Percentiles rank a stretch among this genome's conserved stretches.
phyloP scores from a whole-genome alignment of 2,888 invertebrate genomes.

The Leptogaster cylindrica region DNA sequence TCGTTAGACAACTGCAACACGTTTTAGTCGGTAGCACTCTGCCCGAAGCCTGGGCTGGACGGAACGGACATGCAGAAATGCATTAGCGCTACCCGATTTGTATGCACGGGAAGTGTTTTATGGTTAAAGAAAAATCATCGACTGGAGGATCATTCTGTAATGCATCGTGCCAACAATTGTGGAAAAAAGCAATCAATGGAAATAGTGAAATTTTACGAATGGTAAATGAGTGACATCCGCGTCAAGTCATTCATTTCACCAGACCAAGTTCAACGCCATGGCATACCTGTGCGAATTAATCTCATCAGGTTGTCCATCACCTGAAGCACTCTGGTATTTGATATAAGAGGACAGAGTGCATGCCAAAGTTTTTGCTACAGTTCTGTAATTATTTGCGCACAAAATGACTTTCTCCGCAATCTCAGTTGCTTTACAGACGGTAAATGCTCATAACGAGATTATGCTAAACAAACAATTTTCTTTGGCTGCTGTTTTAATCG shows the following conservation, averaged over 20 bases:
- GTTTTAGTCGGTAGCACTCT: background rate
- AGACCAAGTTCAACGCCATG: conserved; percentile 8
- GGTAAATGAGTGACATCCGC: background rate
- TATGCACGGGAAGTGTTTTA: conserved; percentile 10
- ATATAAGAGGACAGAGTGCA: background rate
- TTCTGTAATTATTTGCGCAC: conserved; percentile 1
- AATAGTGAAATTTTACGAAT: conserved; percentile 13
- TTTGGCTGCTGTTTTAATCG: too few relatives aligned
- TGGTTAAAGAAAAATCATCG: conserved; percentile 29
- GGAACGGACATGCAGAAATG: background rate
- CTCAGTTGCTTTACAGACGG: background rate
- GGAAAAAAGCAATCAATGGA: conserved; percentile 10
- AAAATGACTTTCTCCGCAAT: conserved; percentile 19
- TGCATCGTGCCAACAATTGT: conserved; percentile 15
- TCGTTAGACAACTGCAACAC: conserved; percentile 4
- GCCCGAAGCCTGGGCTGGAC: background rate
- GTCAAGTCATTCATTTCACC: conserved; percentile 17
- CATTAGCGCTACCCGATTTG: conserved; percentile 3
- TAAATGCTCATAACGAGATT: too few relatives aligned
- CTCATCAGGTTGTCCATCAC: background rate
- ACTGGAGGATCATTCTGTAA: conserved; percentile 7
- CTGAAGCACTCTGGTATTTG: background rate
- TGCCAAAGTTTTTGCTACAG: background rate
- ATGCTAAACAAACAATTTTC: too few relatives aligned
- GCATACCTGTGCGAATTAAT: conserved; percentile 3